Base-by-base conservation (phyloP, 2,797 vertebrate species). In the Anguilla marmorata region DNA sequence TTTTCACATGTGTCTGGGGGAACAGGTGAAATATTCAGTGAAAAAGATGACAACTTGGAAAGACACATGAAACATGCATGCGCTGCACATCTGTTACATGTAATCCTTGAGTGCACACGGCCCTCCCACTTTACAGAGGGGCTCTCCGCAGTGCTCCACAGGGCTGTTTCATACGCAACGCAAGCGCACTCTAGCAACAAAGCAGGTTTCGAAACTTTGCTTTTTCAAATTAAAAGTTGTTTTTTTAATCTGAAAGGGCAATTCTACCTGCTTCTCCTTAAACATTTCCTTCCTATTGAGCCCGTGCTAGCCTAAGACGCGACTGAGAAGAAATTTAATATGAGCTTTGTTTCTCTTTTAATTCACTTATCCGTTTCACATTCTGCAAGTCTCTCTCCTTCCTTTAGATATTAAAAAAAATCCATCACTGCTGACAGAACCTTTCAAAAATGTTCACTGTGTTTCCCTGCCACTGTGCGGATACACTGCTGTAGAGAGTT, bases 381-480 rank as follows among this genome's bases (percentile, higher is more conserved):
- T 90, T 91, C 90, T 90, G 86, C 52, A 87, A 58, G 88, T 94
- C 92, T 91, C 91, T 92, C 91, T 93, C 93, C 92, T 92, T 92
- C 90, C 90, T 80, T 74, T 50, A 74, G 87, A 95, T 96, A 96
- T 95, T 96, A 96, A 96, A 96, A 95, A 89, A 89, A 91, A 96
- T 96, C 95, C 93, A 96, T 96, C 96, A 96, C 90, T 87, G 90
- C 90, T 92, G 94, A 94, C 92, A 92, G 88, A 52, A 21, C 41
- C 85, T 83, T 63, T 88, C 90, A 50, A 90, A 33, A 92, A 90
- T 93, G 74, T 91, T 86, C 87, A 86, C 86, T 3, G 45, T n/a
- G 79, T 80, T 90, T 88, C 89, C 87, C 60, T 37, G 90, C 90
- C 92, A 89, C 89, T 85, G 60, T 86, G 82, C 79, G 91, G 58